phyloP scores from a whole-genome alignment of 2,888 invertebrate genomes.

The Mesorhabditis belari region DNA sequence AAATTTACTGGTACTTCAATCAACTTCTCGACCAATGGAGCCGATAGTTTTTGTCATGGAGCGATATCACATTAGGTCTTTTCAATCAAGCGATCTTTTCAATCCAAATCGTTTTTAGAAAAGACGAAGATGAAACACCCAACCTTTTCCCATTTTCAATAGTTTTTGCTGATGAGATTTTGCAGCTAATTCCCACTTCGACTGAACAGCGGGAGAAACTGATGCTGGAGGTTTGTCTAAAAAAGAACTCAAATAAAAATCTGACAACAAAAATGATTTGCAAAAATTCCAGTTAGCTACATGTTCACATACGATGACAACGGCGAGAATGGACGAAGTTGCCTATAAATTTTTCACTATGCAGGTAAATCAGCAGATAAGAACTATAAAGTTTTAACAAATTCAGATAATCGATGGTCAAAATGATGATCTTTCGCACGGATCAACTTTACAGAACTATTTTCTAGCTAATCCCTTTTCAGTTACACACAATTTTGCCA shows the following conservation, averaged over 20 bases:
- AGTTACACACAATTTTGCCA: constrained; percentile 38
- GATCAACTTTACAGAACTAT: constrained; percentile 23
- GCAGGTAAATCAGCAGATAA: constrained; percentile 7
- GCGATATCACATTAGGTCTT: constrained; percentile 25
- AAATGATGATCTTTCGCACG: constrained; percentile 7
- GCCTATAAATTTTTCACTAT: constrained; percentile 37
- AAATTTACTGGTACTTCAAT: constrained; percentile 19
- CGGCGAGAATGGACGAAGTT: constrained; percentile 47
- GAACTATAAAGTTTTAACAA: neutral
- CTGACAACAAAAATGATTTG: neutral
- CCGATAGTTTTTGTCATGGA: constrained; percentile 46
- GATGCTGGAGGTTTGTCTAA: constrained; percentile 31
- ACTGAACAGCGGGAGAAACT: constrained; percentile 37
- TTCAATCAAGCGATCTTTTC: constrained; percentile 5
- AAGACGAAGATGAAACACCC: neutral
- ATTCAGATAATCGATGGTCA: neutral
- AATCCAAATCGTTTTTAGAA: neutral
- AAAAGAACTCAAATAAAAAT: neutral
- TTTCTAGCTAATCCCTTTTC: constrained; percentile 39
- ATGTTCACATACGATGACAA: constrained; percentile 39
- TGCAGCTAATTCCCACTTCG: constrained; percentile 18
- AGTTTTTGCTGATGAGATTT: constrained; percentile 18
- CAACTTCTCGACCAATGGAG: constrained; percentile 21
- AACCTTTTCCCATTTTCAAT: constrained; percentile 4
- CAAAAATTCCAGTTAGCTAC: constrained; percentile 33